These are phyloP conservation scores for Nestor notabilis DNA, from an alignment of 2,113 vertebrate genomes.

Conservation along the genomic window DNA sequence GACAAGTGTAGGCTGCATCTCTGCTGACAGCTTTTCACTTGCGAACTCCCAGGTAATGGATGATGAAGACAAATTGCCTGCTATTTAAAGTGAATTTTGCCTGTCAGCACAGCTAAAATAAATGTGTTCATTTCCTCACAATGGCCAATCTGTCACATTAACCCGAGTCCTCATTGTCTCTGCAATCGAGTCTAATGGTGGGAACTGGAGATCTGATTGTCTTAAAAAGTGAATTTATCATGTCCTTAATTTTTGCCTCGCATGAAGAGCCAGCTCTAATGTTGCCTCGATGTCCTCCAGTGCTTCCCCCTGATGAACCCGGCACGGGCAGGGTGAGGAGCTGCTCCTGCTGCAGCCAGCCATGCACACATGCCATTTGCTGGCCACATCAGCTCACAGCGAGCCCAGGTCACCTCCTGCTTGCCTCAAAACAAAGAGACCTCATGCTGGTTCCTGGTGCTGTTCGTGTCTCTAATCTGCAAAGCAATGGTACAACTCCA, in stretches of 20 bases:
- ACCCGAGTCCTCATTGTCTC: background rate
- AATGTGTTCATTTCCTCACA: constrained; percentile 8
- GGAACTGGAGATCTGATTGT: background rate
- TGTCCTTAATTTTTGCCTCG: background rate
- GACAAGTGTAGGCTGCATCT: background rate
- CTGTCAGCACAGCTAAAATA: background rate
- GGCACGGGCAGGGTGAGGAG: rapidly evolving
- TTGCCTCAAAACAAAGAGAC: background rate
- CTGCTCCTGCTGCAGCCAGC: rapidly evolving
- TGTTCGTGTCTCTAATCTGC: background rate
- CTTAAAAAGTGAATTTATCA: constrained; percentile 9
- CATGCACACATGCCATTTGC: rapidly evolving
- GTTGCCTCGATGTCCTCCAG: background rate
- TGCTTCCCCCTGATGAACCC: rapidly evolving
- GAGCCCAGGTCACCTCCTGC: background rate
- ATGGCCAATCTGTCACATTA: constrained; percentile 10
- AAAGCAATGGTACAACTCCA: rapidly evolving
- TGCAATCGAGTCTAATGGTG: background rate
- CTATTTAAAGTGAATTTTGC: constrained; percentile 43
- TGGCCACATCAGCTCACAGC: rapidly evolving
- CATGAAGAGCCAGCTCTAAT: background rate
- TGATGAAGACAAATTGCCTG: constrained; percentile 28
- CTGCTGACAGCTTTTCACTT: background rate
- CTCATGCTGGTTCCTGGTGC: background rate
- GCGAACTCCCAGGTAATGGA: background rate